Conservation (phyloP, 2,888 invertebrate genomes). For the Parthenolecanium corni region DNA sequence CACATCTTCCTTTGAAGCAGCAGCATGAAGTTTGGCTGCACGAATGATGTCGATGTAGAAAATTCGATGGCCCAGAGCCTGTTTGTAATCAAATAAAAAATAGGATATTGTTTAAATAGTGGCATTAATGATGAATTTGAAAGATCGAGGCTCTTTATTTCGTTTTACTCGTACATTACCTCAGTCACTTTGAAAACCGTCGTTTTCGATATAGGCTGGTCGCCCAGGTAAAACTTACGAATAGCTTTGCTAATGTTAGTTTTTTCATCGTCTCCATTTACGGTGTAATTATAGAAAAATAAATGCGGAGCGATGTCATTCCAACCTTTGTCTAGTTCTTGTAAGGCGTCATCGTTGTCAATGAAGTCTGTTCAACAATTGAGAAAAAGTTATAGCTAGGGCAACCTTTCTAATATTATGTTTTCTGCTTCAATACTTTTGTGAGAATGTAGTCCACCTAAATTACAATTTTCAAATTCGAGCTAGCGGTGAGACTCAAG, state of each 20-base stretch:
- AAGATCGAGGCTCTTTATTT: too few relatives aligned
- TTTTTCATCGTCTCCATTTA: conserved; percentile 27
- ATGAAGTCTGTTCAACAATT: conserved; percentile 31
- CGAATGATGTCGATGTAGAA: conserved; percentile 34
- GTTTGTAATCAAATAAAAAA: too few relatives aligned
- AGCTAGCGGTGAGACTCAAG: too few relatives aligned
- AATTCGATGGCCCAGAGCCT: conserved; percentile 35
- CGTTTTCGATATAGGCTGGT: conserved; percentile 27
- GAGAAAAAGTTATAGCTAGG: too few relatives aligned
- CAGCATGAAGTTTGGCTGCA: conserved; percentile 33
- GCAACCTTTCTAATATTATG: too few relatives aligned
- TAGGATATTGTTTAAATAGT: too few relatives aligned
- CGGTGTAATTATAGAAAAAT: conserved; percentile 35
- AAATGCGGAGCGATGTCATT: conserved; percentile 33
- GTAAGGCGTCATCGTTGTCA: conserved; percentile 26
- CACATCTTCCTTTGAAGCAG: conserved; percentile 33
- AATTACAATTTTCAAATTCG: too few relatives aligned
- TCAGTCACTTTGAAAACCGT: conserved; percentile 27
- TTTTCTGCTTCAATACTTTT: too few relatives aligned
- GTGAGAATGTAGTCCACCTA: too few relatives aligned
- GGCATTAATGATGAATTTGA: too few relatives aligned
- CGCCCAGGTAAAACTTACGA: conserved; percentile 33
- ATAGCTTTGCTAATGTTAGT: conserved; percentile 32
- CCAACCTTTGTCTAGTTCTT: conserved; percentile 34
- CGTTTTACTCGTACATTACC: conserved; percentile 30